Percentiles rank a stretch among this genome's conserved stretches.
Evolutionary conservation across 2,113 vertebrate genomes (phyloP).

Genomic region (Steatornis caripensis): DNA sequence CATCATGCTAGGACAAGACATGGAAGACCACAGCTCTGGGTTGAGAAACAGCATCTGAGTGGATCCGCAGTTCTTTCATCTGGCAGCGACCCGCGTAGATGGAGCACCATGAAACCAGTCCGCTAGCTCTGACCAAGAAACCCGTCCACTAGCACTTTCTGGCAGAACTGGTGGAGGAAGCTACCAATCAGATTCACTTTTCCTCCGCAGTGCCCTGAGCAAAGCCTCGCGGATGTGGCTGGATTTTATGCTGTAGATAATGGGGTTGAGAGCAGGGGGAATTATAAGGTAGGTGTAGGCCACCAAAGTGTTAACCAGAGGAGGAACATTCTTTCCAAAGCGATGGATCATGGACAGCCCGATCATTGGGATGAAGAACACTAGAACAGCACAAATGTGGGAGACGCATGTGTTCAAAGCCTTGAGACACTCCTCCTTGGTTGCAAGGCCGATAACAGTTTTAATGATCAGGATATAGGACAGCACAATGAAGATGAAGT

Average conservation of each 20-base stretch:
- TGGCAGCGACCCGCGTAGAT: background rate
- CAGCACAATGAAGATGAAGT: constrained; percentile 66
- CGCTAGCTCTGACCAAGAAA: background rate
- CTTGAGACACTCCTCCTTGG: constrained; percentile 24
- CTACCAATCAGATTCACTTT: background rate
- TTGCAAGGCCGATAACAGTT: constrained; percentile 31
- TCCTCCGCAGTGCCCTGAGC: background rate
- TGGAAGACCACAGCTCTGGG: background rate
- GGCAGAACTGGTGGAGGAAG: background rate
- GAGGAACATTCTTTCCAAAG: constrained; percentile 27
- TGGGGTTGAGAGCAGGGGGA: constrained; percentile 62
- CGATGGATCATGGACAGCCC: constrained; percentile 64
- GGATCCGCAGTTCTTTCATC: background rate
- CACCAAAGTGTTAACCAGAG: constrained; percentile 28
- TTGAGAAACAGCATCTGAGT: fast-evolving
- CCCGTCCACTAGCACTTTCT: background rate
- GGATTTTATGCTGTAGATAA: constrained; percentile 74
- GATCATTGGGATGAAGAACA: constrained; percentile 68
- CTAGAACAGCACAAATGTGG: constrained; percentile 63
- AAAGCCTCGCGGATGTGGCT: constrained; percentile 61
- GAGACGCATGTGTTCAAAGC: constrained; percentile 64
- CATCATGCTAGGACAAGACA: background rate
- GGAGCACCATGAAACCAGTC: background rate
- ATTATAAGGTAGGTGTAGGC: constrained; percentile 66
- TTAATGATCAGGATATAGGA: constrained; percentile 70